These are phyloP conservation scores for Mustela nigripes DNA, from an alignment of 2,113 vertebrate genomes.

Conservation along the genomic window DNA sequence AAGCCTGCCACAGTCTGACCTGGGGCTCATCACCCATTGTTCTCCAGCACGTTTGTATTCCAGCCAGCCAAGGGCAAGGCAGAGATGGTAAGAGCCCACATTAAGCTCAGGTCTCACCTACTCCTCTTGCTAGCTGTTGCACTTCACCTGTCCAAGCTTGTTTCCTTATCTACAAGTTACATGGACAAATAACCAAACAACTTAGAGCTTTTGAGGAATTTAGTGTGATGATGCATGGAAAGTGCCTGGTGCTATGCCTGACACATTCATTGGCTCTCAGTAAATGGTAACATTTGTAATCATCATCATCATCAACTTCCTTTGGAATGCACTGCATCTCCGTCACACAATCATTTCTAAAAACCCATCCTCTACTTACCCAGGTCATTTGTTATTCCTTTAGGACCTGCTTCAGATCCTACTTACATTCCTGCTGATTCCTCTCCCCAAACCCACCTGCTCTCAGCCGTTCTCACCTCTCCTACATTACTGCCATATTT, in stretches of 20 bases:
- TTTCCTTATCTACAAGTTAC: not conserved
- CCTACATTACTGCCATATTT: not conserved
- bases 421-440: not conserved
- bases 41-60: not conserved
- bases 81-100: not conserved
- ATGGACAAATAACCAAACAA: not conserved
- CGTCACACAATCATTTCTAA: not conserved
- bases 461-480: not conserved
- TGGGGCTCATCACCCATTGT: not conserved
- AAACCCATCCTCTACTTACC: not conserved
- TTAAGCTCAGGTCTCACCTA: not conserved
- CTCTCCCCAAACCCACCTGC: not conserved
- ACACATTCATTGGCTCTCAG: not conserved
- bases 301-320: not conserved
- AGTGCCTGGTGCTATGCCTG: not conserved
- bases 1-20: not conserved
- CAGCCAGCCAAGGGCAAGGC: not conserved
- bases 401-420: not conserved
- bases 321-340: not conserved
- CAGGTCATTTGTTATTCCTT: not conserved
- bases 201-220: conserved; percentile 4
- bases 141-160: not conserved
- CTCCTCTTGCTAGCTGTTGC: not conserved
- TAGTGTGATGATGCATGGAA: not conserved
- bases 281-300: not conserved